Conservation (phyloP, 37 sponge, comb jelly and placozoan genomes). For the Cliona cf. orientalis region DNA sequence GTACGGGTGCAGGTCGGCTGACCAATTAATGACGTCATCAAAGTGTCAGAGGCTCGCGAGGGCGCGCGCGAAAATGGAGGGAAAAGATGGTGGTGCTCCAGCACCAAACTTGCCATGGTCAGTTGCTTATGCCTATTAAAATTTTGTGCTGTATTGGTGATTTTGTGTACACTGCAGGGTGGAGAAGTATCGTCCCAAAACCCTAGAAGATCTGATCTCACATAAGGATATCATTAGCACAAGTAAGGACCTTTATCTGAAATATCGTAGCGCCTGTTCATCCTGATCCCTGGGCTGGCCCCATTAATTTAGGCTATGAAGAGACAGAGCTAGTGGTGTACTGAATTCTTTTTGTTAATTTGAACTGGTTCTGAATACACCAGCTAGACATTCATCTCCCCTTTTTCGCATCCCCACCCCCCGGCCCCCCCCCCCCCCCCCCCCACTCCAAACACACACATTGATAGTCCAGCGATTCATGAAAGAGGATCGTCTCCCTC, state of each 20-base stretch:
- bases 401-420: not conserved
- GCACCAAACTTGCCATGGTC: conserved; percentile 58
- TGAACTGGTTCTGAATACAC: not conserved
- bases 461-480: conserved; percentile 94
- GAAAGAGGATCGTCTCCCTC: conserved; percentile 87
- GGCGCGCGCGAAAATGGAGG: conserved; percentile 13
- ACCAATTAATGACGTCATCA: too few relatives aligned
- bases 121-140: not conserved
- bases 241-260: conserved; percentile 60
- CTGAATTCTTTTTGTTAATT: too few relatives aligned
- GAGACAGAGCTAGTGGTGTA: too few relatives aligned
- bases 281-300: too few relatives aligned
- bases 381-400: not conserved
- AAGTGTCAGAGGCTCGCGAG: not conserved
- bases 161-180: conserved; percentile 63
- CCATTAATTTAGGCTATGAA: too few relatives aligned
- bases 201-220: conserved; percentile 92
- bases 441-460: not conserved
- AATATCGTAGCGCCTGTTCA: too few relatives aligned
- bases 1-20: too few relatives aligned
- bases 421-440: not conserved
- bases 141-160: not conserved
- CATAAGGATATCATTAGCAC: conserved; percentile 95
- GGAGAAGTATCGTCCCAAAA: conserved; percentile 95
- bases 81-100: not conserved